These are phyloP conservation scores for Myzus persicae DNA, from an alignment of 1,140 invertebrate genomes.

Conservation along the genomic window DNA sequence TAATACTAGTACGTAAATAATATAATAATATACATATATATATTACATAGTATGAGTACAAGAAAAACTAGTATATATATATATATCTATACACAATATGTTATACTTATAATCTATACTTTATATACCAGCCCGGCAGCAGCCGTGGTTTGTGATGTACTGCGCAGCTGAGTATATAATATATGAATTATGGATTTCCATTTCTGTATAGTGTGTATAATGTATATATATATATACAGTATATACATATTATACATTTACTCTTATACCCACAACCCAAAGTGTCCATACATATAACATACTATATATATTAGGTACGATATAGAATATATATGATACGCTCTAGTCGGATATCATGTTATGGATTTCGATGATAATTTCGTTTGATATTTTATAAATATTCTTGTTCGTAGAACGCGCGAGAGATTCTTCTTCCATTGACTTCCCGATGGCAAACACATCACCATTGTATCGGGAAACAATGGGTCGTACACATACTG, in stretches of 20 bases:
- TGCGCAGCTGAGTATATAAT: not conserved
- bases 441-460: not conserved
- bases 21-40: not conserved
- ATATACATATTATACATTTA: not conserved
- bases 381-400: not conserved
- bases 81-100: not conserved
- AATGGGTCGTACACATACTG: not conserved
- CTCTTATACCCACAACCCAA: not conserved
- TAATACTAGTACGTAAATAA: not conserved
- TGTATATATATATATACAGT: not conserved
- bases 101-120: slow-evolving; percentile 4
- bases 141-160: not conserved
- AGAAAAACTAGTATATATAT: not conserved
- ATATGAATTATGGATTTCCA: slow-evolving; percentile 44
- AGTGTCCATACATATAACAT: not conserved
- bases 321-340: not conserved
- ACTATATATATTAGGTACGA: too few species aligned
- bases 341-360: not conserved
- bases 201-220: too few species aligned
- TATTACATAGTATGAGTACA: not conserved
- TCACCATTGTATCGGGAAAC: slow-evolving; percentile 31
- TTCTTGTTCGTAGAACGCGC: not conserved
- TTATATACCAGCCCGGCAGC: not conserved
- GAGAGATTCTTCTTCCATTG: not conserved
- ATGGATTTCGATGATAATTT: slow-evolving; percentile 29